Evolutionary conservation across 2,113 vertebrate genomes (phyloP), one percentile per base, ranked within the genome.

Genomic region (Hylia prasina): DNA sequence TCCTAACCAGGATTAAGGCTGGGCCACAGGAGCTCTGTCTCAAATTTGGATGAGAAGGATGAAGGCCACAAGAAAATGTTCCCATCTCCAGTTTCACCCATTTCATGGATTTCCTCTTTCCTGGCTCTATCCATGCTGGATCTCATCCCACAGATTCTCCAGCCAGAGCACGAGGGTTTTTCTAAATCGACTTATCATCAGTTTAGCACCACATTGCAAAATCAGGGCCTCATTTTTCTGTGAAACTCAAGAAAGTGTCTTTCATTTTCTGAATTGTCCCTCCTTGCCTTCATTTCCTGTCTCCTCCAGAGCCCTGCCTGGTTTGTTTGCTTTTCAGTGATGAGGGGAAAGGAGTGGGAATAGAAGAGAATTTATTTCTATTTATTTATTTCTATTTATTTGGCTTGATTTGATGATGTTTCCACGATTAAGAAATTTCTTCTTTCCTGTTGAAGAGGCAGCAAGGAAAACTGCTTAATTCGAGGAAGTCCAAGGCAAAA

Each of bases 281-380:
- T 81, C 58, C 68, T 76, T 89, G 75, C 71, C 45, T 83, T 83
- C 79, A 70, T 83, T 96, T 96, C 86, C 86, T 93, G 83, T 22
- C 78, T 79, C 56, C 40, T 71, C 80, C 84, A 65, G 45, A 56
- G 33, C 24, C 48, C 65, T 94, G 87, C 30, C 65, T 45, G 37
- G 5, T 86, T 94, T 93, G 71, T 88, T 93, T 93, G 48, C 31
- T 93, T 92, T 92, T 37, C 88, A 69, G 40, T n/a, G 79, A 73
- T 66, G 5, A 5, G 42, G 33, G 68, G 35, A 79, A 82, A 53
- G 42, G 63, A 80, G 15, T 56, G 37, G 79, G 87, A 96, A 94
- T 10, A 63, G 53, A 84, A 85, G 48, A 48, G 28, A 70, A 61
- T 69, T 93, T 2, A 0, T 80, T 92, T 76, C 33, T 72, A 15